Conservation (phyloP, 53 echinoderm and acorn worm genomes). For the Mesocentrotus franciscanus region DNA sequence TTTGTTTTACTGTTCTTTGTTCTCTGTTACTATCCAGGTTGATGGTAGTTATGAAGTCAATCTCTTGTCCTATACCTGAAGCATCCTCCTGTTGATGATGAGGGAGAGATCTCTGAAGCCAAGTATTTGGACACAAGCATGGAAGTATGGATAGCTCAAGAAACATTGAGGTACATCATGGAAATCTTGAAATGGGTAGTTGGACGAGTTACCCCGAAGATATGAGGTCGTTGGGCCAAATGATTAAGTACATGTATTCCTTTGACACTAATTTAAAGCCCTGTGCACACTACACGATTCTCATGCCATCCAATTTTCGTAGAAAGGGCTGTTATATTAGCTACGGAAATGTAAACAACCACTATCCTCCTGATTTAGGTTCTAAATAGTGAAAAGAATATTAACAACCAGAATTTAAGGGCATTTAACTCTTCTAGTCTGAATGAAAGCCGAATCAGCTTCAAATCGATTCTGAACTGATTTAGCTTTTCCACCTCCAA, state of each 20-base stretch:
- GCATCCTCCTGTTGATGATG: background rate
- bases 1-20: background rate
- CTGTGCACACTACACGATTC: too few species aligned
- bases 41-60: constrained; percentile 98
- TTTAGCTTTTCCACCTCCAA: too few species aligned
- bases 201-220: background rate
- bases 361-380: too few species aligned
- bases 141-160: background rate
- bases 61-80: constrained; percentile 92
- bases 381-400: too few species aligned
- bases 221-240: background rate
- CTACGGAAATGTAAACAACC: too few species aligned
- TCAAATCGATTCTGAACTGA: too few species aligned
- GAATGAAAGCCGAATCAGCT: too few species aligned
- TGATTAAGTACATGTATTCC: background rate
- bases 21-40: constrained; percentile 66
- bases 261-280: background rate
- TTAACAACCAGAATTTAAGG: too few species aligned
- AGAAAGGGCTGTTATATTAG: too few species aligned
- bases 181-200: background rate
- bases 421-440: too few species aligned
- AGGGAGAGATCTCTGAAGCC: background rate
- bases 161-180: background rate
- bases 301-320: too few species aligned
- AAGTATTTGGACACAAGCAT: background rate